Evolutionary conservation across 2,888 invertebrate species (phyloP).

Genomic region (Acanthoscelides obtectus): DNA sequence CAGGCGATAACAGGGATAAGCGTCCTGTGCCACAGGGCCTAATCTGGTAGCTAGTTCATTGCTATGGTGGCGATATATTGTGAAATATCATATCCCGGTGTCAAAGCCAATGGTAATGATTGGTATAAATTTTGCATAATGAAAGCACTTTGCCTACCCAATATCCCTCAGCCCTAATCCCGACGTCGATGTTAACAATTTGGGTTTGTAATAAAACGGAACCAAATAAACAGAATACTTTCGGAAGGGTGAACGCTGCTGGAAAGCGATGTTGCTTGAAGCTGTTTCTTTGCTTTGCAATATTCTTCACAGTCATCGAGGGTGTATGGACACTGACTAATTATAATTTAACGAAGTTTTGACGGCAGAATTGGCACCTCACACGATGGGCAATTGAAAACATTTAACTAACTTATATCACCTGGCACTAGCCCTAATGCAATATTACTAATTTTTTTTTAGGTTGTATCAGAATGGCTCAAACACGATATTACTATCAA

Average conservation of each 20-base stretch:
- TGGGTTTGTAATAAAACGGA: slow-evolving; percentile 1
- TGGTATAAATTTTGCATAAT: slow-evolving; percentile 49
- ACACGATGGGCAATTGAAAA: too few species aligned
- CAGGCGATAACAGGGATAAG: slow-evolving; percentile 50
- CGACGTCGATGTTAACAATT: slow-evolving; percentile 1
- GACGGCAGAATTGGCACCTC: too few species aligned
- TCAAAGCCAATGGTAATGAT: slow-evolving; percentile 49
- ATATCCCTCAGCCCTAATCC: slow-evolving; percentile 13
- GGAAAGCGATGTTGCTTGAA: not conserved
- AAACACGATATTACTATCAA: too few species aligned
- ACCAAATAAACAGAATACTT: not conserved
- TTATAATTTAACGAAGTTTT: too few species aligned
- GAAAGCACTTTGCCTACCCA: slow-evolving; percentile 42
- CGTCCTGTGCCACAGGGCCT: slow-evolving; percentile 36
- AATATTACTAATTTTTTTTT: too few species aligned
- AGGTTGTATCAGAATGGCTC: too few species aligned
- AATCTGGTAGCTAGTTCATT: slow-evolving; percentile 44
- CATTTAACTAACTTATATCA: too few species aligned
- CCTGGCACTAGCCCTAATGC: too few species aligned
- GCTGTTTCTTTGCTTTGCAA: too few species aligned
- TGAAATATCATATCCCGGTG: slow-evolving; percentile 48
- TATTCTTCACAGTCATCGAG: too few species aligned
- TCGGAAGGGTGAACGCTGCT: not conserved
- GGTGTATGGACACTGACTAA: too few species aligned
- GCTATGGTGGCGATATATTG: slow-evolving; percentile 40